Percentiles rank a stretch among this genome's conserved stretches.
phyloP scores from a whole-genome alignment of 2,888 invertebrate genomes.

The Lithosia quadra region DNA sequence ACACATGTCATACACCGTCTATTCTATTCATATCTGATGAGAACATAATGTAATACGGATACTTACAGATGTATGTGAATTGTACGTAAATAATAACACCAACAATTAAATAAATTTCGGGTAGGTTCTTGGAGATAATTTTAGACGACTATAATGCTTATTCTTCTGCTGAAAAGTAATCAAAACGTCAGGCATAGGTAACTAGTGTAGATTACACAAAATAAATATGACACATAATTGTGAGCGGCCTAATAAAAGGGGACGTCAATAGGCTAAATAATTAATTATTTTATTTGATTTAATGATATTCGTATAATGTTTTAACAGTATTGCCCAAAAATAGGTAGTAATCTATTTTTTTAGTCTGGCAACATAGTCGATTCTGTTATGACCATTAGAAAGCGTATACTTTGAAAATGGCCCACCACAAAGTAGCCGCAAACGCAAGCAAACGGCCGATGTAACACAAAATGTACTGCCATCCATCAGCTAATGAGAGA shows the following conservation, averaged over 20 bases:
- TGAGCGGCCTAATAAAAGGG: neutral
- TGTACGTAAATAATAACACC: too few relatives aligned
- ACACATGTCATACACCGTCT: slow-evolving; percentile 32
- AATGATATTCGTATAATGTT: neutral
- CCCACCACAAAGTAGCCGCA: slow-evolving; percentile 40
- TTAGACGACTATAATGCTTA: neutral
- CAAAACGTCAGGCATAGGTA: too few relatives aligned
- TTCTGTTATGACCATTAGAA: slow-evolving; percentile 25
- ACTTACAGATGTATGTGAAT: neutral
- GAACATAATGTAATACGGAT: neutral
- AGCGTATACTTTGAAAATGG: slow-evolving; percentile 39
- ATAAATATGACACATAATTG: neutral
- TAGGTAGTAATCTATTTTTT: neutral
- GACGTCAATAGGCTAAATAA: neutral
- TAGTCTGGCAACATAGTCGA: neutral
- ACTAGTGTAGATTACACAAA: too few relatives aligned
- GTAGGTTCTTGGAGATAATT: neutral
- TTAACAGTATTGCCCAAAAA: neutral
- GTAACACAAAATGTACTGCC: slow-evolving; percentile 45
- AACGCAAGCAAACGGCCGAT: slow-evolving; percentile 49
- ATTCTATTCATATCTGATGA: neutral
- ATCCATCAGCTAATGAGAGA: slow-evolving; percentile 86
- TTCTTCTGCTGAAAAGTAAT: neutral
- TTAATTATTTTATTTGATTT: neutral
- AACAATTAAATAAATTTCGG: neutral